Conservation (phyloP, 2,888 invertebrate species). For the Papilio protenor region DNA sequence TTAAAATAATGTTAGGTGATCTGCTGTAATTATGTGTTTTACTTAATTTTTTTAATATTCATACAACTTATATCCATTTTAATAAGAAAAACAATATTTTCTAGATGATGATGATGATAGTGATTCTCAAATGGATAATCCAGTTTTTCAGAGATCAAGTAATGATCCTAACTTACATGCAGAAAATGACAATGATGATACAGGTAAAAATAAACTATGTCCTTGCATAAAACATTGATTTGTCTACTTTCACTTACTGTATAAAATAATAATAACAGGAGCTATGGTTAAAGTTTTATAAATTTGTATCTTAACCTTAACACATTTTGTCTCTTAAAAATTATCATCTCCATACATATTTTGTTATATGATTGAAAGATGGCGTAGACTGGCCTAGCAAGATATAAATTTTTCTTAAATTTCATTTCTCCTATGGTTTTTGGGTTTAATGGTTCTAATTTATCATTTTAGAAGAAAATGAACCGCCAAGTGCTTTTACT, state of each 20-base stretch:
- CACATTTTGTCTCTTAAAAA: too few relatives aligned
- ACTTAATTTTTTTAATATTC: neutral
- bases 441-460: neutral
- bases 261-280: neutral
- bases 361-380: neutral
- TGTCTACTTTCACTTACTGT: neutral
- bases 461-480: conserved; percentile 15
- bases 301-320: too few relatives aligned
- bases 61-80: neutral
- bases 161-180: conserved; percentile 36
- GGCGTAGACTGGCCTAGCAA: neutral
- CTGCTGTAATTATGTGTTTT: neutral
- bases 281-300: too few relatives aligned
- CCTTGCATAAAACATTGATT: neutral
- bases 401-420: neutral
- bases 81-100: neutral
- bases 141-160: conserved; percentile 23
- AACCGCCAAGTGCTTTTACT: conserved; percentile 27
- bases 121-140: conserved; percentile 4
- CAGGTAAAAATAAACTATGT: conserved; percentile 18
- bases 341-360: neutral
- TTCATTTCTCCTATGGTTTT: neutral
- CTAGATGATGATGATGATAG: conserved; percentile 42
- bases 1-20: too few relatives aligned
- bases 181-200: neutral